Evolutionary conservation across 1,140 invertebrate species (phyloP).

Genomic region (Solenopsis invicta): DNA sequence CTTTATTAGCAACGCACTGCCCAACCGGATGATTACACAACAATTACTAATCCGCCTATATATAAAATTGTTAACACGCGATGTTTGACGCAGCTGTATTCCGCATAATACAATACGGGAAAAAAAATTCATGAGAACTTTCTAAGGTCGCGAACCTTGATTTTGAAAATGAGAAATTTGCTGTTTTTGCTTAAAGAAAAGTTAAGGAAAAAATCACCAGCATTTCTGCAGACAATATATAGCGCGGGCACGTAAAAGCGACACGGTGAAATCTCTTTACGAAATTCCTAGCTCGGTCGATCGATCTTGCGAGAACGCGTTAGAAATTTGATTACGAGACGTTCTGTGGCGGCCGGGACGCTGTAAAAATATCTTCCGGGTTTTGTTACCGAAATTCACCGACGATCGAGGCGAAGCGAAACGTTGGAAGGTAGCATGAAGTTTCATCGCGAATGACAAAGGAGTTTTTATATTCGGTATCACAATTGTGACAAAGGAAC

Average conservation of each 20-base stretch:
- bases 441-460: background rate
- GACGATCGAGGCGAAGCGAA: background rate
- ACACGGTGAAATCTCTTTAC: conserved; percentile 68
- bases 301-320: conserved; percentile 61
- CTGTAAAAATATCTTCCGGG: conserved; percentile 46
- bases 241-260: background rate
- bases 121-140: background rate
- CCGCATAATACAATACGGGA: background rate
- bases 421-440: background rate
- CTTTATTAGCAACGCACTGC: conserved; percentile 66
- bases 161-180: background rate
- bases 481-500: background rate
- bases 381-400: conserved; percentile 43
- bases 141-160: background rate
- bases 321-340: conserved; percentile 36
- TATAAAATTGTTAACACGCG: conserved; percentile 59
- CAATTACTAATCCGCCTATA: conserved; percentile 64
- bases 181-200: background rate
- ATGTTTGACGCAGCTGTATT: background rate
- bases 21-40: conserved; percentile 73
- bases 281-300: conserved; percentile 50
- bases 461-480: background rate
- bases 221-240: background rate
- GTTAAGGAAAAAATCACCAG: background rate
- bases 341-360: background rate